Conservation (phyloP, 2,797 vertebrate genomes). For the Eulemur mongoz region DNA sequence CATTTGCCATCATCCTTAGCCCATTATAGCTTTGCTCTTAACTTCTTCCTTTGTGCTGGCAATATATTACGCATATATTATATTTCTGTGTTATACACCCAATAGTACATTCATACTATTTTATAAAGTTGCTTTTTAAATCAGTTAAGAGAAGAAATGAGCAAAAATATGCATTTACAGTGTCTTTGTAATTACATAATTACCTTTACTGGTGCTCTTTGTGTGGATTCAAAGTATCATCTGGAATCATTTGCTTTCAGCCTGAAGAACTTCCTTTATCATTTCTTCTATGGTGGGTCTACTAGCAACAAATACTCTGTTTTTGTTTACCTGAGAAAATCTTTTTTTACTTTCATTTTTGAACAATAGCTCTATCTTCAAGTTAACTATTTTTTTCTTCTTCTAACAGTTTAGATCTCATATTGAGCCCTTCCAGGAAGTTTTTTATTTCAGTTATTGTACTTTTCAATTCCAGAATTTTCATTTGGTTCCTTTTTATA, state of each 20-base stretch:
- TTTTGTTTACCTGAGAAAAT: slow-evolving; percentile 5
- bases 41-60: not conserved
- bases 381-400: slow-evolving; percentile 13
- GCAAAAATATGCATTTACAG: not conserved
- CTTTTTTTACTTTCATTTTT: slow-evolving; percentile 41
- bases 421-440: not conserved
- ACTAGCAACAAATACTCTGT: not conserved
- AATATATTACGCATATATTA: not conserved
- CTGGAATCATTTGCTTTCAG: not conserved
- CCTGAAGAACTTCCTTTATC: not conserved
- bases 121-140: slow-evolving; percentile 39
- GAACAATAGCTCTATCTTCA: not conserved
- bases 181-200: not conserved
- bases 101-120: not conserved
- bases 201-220: not conserved
- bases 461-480: slow-evolving; percentile 43
- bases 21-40: not conserved
- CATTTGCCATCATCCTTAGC: not conserved
- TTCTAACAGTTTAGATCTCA: not conserved
- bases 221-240: not conserved
- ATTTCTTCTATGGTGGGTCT: not conserved
- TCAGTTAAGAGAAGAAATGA: not conserved
- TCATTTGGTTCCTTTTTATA: not conserved
- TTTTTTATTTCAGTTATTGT: slow-evolving; percentile 25
- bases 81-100: not conserved